Evolutionary conservation across 92 coral and sea anemone genomes (phyloP).

Genomic region (Zoanthus sociatus): DNA sequence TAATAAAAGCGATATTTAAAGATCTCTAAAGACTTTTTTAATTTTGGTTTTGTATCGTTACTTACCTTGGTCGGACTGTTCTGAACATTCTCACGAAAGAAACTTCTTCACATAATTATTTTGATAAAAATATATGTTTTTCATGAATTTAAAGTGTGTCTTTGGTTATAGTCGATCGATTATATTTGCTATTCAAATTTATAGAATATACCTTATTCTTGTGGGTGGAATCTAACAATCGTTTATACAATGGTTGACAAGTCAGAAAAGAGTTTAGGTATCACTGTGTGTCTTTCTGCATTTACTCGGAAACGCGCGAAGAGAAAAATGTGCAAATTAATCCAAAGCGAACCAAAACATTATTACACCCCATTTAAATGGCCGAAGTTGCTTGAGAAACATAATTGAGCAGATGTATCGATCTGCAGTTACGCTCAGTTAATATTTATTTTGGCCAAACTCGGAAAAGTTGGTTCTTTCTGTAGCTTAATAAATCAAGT

Average conservation of each 20-base stretch:
- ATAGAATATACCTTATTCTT: background rate
- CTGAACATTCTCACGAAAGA: background rate
- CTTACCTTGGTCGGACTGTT: background rate
- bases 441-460: background rate
- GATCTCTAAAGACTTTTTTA: background rate
- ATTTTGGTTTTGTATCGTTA: background rate
- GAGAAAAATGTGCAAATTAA: background rate
- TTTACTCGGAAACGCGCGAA: background rate
- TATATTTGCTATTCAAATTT: background rate
- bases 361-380: background rate
- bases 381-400: background rate
- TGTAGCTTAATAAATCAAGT: background rate
- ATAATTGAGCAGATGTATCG: background rate
- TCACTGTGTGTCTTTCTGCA: slow-evolving; percentile 2
- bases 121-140: background rate
- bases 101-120: background rate
- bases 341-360: background rate
- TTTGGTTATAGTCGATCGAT: background rate
- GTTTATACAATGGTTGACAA: background rate
- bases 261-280: background rate
- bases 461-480: background rate
- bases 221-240: background rate
- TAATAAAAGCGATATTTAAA: background rate
- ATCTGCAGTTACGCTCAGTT: too few species aligned
- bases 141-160: background rate